Conservation (phyloP, 2,888 invertebrate species). For the Tiliacea aurago region DNA sequence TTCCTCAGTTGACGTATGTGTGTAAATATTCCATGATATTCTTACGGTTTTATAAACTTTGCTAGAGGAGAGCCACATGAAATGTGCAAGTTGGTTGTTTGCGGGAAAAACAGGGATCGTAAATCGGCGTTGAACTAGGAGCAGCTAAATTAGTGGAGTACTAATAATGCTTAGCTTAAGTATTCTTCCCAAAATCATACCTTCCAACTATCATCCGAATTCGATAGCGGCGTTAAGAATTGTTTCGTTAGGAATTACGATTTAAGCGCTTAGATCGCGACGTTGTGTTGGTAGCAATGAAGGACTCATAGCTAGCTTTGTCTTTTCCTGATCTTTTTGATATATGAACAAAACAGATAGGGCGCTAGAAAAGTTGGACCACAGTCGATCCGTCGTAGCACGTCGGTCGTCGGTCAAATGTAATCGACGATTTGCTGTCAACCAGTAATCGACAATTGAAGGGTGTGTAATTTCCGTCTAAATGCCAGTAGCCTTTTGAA, state of each 20-base stretch:
- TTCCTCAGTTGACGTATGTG: slow-evolving; percentile 41
- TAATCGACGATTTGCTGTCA: no score
- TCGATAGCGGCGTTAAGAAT: neutral
- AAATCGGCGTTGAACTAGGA: slow-evolving; percentile 68
- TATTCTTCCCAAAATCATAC: neutral
- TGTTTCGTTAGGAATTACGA: neutral
- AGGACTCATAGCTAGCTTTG: no score
- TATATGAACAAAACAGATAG: no score
- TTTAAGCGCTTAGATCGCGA: no score
- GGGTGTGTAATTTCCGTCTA: no score
- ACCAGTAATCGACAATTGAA: no score
- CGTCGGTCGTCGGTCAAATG: no score
- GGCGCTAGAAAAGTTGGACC: no score
- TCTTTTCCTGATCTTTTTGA: no score
- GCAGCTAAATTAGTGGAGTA: slow-evolving; percentile 26
- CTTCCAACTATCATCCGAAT: neutral
- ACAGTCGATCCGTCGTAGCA: no score
- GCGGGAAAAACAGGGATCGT: slow-evolving; percentile 69
- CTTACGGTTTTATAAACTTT: slow-evolving; percentile 49
- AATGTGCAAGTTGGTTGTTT: slow-evolving; percentile 68
- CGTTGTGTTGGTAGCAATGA: no score
- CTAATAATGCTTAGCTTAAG: neutral
- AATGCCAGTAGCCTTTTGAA: neutral
- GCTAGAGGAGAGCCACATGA: slow-evolving; percentile 51
- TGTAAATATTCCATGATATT: slow-evolving; percentile 51